These are phyloP conservation scores for Elephas maximus DNA, from an alignment of 2,113 vertebrate species.

Conservation along the genomic window DNA sequence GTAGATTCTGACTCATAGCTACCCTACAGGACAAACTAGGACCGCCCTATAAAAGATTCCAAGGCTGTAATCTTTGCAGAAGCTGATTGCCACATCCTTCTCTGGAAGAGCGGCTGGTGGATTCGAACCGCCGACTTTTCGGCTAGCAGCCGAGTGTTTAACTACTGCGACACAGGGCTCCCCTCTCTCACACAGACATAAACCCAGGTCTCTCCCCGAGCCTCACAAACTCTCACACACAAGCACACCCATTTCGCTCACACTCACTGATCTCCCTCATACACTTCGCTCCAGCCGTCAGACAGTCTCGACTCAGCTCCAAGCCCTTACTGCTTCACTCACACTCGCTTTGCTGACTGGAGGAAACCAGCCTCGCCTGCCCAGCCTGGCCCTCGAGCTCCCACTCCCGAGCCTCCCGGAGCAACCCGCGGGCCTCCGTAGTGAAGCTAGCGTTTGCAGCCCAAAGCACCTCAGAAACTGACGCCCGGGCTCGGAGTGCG, in stretches of 20 bases:
- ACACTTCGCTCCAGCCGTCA: not conserved
- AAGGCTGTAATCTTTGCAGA: too few relatives aligned
- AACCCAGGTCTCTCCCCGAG: not conserved
- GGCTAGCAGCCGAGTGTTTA: too few relatives aligned
- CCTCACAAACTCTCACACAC: not conserved
- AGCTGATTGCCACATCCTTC: too few relatives aligned
- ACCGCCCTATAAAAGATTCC: too few relatives aligned
- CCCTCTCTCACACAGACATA: not conserved
- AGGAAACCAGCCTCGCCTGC: not conserved
- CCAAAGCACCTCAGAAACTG: not conserved
- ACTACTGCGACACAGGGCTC: too few relatives aligned
- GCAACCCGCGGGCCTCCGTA: too few relatives aligned
- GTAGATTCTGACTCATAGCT: too few relatives aligned
- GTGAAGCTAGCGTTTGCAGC: too few relatives aligned
- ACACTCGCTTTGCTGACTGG: not conserved
- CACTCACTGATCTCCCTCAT: not conserved
- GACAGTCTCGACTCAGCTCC: accelerated
- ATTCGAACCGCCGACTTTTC: too few relatives aligned
- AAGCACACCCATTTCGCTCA: not conserved
- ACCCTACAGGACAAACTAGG: too few relatives aligned
- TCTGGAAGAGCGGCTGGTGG: too few relatives aligned
- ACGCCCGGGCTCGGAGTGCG: not conserved
- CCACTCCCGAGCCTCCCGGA: too few relatives aligned
- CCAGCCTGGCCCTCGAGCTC: not conserved
- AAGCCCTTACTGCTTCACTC: not conserved